These are phyloP conservation scores for Tenthredo notha DNA, from an alignment of 2,888 invertebrate species.

Conservation along the genomic window DNA sequence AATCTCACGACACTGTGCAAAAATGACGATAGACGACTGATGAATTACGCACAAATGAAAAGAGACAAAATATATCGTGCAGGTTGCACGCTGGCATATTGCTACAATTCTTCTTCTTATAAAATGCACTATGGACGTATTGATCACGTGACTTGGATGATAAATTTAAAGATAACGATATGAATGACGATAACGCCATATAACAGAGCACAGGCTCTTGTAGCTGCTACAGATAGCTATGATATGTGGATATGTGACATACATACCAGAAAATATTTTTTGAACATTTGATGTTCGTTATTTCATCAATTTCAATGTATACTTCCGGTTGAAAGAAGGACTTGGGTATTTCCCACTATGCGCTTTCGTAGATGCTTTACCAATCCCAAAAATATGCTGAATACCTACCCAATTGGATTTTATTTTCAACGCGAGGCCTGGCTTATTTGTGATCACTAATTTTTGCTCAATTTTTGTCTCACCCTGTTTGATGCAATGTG, in stretches of 20 bases:
- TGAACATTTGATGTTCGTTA: background rate
- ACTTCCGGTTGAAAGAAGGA: background rate
- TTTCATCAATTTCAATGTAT: background rate
- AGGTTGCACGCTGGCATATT: background rate
- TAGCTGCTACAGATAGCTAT: background rate
- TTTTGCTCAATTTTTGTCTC: no score
- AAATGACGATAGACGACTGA: background rate
- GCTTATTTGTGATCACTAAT: no score
- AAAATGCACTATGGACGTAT: background rate
- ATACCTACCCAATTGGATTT: no score
- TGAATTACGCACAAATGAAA: background rate
- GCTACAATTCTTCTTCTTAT: background rate
- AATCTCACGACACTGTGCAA: background rate
- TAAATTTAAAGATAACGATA: constrained; percentile 25
- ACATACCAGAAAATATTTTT: background rate
- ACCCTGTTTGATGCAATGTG: no score
- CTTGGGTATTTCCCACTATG: no score
- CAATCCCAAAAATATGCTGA: no score
- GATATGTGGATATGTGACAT: background rate
- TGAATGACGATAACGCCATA: constrained; percentile 3
- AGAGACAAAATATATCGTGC: background rate
- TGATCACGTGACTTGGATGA: constrained; percentile 20
- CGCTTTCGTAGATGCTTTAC: no score
- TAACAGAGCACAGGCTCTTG: background rate
- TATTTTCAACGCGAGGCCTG: no score